These are phyloP conservation scores for Falco peregrinus DNA, from an alignment of 2,797 vertebrate genomes.

Conservation along the genomic window DNA sequence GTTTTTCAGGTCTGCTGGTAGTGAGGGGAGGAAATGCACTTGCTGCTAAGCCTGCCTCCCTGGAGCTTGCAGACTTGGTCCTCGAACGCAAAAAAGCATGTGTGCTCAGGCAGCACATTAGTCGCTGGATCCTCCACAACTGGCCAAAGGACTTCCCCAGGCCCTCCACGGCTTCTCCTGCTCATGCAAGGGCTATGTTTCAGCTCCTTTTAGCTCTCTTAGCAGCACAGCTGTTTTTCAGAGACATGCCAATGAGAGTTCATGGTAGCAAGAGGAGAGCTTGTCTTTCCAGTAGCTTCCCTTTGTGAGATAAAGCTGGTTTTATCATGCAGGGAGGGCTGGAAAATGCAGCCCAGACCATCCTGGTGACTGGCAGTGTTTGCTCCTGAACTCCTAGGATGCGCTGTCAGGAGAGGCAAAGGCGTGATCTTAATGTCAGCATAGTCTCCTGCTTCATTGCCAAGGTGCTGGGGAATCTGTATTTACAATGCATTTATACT, in stretches of 20 bases:
- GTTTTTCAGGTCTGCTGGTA: constrained; percentile 19
- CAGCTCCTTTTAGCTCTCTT: background rate
- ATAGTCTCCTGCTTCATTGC: background rate
- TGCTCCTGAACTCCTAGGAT: background rate
- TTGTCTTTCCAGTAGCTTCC: background rate
- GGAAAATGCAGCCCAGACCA: background rate
- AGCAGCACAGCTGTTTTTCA: background rate
- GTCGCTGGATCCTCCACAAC: background rate
- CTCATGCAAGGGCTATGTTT: rapidly evolving
- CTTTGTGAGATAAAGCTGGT: background rate
- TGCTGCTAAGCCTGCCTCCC: background rate
- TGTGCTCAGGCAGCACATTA: rapidly evolving
- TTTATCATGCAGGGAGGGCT: background rate
- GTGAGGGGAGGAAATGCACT: constrained; percentile 10
- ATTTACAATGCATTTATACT: background rate
- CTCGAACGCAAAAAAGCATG: background rate
- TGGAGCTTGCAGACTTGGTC: background rate
- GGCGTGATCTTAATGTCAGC: background rate
- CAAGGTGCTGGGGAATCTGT: background rate
- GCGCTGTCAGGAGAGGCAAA: background rate
- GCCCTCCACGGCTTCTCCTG: background rate
- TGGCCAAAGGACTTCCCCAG: background rate
- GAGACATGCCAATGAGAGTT: background rate
- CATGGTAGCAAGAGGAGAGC: background rate
- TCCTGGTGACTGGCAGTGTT: background rate